Evolutionary conservation across 2,797 vertebrate genomes (phyloP), one percentile per base, ranked within the genome.

Genomic region (Phalloptychus januarius): DNA sequence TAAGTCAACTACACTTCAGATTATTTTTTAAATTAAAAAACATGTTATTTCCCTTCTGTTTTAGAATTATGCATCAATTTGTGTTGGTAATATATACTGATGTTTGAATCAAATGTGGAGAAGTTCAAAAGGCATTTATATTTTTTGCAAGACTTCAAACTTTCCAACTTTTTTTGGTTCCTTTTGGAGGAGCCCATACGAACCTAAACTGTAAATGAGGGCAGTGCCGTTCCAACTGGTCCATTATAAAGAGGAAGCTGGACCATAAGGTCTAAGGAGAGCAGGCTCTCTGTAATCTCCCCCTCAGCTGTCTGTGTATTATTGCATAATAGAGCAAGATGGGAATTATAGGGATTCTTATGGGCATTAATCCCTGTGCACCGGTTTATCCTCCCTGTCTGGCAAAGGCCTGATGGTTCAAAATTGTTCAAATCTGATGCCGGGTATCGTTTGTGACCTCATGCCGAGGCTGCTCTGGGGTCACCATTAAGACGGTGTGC

Each of bases 271-370:
- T 92, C 80, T 88, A 88, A 93, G 87, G 80, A 85, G 80, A 86
- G 83, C 85, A 78, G 88, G 83, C 82, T 79, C 86, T 79, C n/a
- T 4, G 70, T 95, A 95, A 95, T 94, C 92, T 88, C 79, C 45
- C 85, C 76, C 76, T 92, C 92, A 92, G 88, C 89, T 93, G 92
- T 90, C 89, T 93, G 89, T 85, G 78, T 90, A 91, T 92, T 92
- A 94, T 95, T 93, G 86, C 93, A 94, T 94, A 94, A 94, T 93
- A 91, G 87, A 89, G 87, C 80, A 93, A 94, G 92, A 94, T 93
- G 90, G 89, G 91, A 93, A 94, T 93, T 89, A 94, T 91, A 88
- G 81, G 76, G 90, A 91, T 93, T 91, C 87, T 92, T 92, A 90
- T 89, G 86, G 87, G 84, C 76, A 90, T 89, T 94, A 94, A 94